Conservation (phyloP, 2,888 invertebrate genomes). For the Standfussiana lucernea region DNA sequence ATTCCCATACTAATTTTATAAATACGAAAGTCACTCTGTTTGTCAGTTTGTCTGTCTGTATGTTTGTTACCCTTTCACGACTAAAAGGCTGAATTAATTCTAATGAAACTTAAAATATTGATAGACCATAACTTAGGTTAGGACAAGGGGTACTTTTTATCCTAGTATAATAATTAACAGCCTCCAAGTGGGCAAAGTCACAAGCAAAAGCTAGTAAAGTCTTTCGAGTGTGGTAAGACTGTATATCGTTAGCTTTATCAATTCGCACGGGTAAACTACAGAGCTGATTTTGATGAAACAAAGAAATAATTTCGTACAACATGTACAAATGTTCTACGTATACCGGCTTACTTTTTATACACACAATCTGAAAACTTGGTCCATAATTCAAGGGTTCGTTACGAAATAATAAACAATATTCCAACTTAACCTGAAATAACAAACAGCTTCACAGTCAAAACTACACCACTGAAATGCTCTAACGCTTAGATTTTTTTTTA, state of each 20-base stretch:
- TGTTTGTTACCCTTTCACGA: background rate
- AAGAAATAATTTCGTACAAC: background rate
- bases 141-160: background rate
- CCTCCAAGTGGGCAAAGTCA: background rate
- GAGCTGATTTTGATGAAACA: background rate
- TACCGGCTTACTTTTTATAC: background rate
- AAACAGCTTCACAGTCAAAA: background rate
- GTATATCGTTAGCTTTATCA: background rate
- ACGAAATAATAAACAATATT: background rate
- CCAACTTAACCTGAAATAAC: background rate
- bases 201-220: background rate
- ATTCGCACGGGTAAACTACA: conserved; percentile 3
- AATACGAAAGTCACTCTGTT: background rate
- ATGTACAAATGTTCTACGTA: background rate
- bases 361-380: background rate
- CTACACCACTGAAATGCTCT: background rate
- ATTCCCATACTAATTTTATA: background rate
- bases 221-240: background rate
- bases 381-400: background rate
- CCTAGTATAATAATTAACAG: background rate
- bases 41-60: background rate
- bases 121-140: background rate
- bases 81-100: background rate
- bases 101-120: background rate
- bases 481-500: too few species aligned